phyloP scores from a whole-genome alignment of 2,113 vertebrate genomes.

The Fulica atra region DNA sequence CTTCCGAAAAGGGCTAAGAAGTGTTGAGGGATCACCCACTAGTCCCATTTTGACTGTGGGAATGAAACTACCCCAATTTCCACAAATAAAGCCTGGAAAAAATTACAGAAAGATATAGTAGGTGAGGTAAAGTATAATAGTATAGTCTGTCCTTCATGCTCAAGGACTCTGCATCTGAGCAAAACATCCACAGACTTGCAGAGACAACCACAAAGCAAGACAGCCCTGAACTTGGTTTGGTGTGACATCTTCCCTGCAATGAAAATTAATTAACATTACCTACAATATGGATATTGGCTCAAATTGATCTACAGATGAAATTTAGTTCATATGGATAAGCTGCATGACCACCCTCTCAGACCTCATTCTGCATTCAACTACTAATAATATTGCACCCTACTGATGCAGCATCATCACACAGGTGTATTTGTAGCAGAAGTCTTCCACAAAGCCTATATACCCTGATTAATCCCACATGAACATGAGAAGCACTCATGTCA shows the following conservation, averaged over 20 bases:
- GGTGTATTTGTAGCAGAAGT: background rate
- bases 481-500: background rate
- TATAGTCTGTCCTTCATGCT: background rate
- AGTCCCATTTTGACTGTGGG: background rate
- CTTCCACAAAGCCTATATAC: accelerated
- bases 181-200: background rate
- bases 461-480: background rate
- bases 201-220: background rate
- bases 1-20: background rate
- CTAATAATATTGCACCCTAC: background rate
- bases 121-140: too few species aligned
- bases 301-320: background rate
- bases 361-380: background rate
- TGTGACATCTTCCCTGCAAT: background rate
- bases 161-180: background rate
- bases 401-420: background rate
- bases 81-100: background rate
- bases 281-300: background rate
- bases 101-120: background rate
- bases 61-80: background rate
- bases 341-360: background rate
- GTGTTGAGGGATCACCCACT: background rate
- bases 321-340: background rate
- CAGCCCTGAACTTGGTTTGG: accelerated
- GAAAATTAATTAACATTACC: background rate